A percentile compares a stretch with the other conserved stretches of the same genome.
phyloP scores from a whole-genome alignment of 2,113 vertebrate genomes.

The Phycodurus eques region DNA sequence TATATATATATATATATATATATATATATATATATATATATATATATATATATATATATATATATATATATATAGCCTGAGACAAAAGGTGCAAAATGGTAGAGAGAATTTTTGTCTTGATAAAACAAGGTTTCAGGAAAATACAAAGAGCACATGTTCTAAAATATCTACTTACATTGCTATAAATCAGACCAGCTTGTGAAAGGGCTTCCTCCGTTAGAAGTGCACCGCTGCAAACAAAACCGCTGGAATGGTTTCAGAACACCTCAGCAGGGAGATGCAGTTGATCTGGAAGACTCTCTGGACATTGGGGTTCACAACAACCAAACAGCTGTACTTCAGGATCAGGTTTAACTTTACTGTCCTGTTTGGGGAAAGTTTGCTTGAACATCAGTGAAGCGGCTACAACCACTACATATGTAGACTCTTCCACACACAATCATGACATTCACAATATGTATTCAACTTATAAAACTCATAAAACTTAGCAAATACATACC shows the following conservation, averaged over 20 bases:
- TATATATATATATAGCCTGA: conserved; percentile 1
- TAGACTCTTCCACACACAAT: neutral
- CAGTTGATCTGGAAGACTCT: neutral
- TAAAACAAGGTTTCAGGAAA: conserved; percentile 44
- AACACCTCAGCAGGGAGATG: conserved; percentile 37
- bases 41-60: too few species aligned
- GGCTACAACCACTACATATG: neutral
- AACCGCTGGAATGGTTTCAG: conserved; percentile 35
- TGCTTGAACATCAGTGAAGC: neutral
- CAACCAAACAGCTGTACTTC: neutral
- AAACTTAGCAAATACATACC: neutral
- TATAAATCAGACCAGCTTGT: conserved; percentile 42
- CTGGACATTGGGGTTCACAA: neutral
- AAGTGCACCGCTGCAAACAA: conserved; percentile 24
- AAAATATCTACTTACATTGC: conserved; percentile 41
- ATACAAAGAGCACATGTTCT: conserved; percentile 18
- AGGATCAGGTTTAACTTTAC: neutral
- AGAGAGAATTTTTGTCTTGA: conserved; percentile 16
- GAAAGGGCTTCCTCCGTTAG: conserved; percentile 22
- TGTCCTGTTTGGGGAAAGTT: neutral
- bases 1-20: too few species aligned
- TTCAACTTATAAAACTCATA: neutral
- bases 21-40: too few species aligned
- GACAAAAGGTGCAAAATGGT: conserved; percentile 36
- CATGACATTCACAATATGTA: neutral